Conservation (phyloP, 2,113 vertebrate genomes). For the Sturnus vulgaris region DNA sequence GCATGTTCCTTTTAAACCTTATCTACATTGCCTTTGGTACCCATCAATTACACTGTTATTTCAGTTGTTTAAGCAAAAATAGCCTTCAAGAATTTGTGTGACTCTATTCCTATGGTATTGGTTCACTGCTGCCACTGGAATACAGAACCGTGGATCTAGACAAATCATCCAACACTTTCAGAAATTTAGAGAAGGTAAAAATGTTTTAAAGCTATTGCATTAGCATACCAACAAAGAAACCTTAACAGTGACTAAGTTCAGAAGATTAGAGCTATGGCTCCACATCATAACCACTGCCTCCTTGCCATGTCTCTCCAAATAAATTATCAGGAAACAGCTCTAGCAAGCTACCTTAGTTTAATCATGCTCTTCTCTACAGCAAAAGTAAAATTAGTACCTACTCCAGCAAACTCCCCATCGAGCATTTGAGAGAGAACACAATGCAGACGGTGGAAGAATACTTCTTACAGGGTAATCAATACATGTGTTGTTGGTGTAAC, state of each 20-base stretch:
- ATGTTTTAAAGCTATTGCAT: background rate
- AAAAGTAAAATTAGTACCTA: constrained; percentile 68
- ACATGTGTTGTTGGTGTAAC: constrained; percentile 77
- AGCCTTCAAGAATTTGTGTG: background rate
- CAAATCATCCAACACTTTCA: background rate
- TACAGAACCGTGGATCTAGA: background rate
- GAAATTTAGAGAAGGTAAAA: background rate
- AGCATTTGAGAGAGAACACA: constrained; percentile 78
- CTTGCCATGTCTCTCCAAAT: fast-evolving
- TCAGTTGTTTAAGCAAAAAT: background rate
- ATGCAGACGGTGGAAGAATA: constrained; percentile 75
- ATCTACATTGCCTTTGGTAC: background rate
- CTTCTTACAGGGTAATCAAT: constrained; percentile 82
- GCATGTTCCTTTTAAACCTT: background rate
- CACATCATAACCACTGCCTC: background rate
- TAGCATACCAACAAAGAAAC: background rate
- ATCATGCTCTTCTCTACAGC: background rate
- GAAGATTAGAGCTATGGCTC: background rate
- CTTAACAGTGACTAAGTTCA: background rate
- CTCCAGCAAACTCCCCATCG: constrained; percentile 89
- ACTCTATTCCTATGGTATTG: background rate
- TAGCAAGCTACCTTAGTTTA: background rate
- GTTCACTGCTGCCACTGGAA: background rate
- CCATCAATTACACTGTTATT: background rate
- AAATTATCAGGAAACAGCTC: background rate